Percentiles rank a stretch among this genome's conserved stretches.
These are phyloP conservation scores for Alfaro cultratus DNA, from an alignment of 2,797 vertebrate genomes.

Conservation along the genomic window DNA sequence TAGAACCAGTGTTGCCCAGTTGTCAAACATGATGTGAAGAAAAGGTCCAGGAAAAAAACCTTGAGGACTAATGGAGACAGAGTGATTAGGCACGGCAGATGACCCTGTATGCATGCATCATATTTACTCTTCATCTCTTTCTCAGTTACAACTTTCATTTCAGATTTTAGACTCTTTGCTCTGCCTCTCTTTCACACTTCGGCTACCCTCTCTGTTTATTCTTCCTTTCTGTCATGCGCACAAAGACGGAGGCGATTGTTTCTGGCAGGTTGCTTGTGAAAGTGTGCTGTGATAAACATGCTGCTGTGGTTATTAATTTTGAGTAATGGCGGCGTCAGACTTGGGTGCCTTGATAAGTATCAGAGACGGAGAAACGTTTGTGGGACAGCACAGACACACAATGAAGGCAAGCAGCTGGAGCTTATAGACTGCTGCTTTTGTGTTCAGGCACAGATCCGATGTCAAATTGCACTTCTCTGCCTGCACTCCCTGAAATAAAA, in stretches of 20 bases:
- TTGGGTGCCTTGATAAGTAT: slow-evolving; percentile 84
- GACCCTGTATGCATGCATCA: slow-evolving; percentile 44
- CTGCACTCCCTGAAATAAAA: slow-evolving; percentile 21
- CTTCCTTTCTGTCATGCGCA: slow-evolving; percentile 45
- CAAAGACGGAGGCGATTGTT: slow-evolving; percentile 83
- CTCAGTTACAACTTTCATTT: slow-evolving; percentile 44
- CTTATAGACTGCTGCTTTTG: slow-evolving; percentile 51
- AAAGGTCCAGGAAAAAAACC: slow-evolving; percentile 69
- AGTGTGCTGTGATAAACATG: slow-evolving; percentile 86
- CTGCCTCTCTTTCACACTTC: slow-evolving; percentile 53
- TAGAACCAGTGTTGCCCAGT: slow-evolving; percentile 73
- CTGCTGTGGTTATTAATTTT: slow-evolving; percentile 87
- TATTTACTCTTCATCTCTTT: slow-evolving; percentile 43
- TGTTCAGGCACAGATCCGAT: slow-evolving; percentile 48
- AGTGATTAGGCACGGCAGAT: slow-evolving; percentile 62
- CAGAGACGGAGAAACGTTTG: slow-evolving; percentile 73
- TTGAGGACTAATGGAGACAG: slow-evolving; percentile 49
- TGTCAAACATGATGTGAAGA: slow-evolving; percentile 80
- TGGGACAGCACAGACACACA: slow-evolving; percentile 57
- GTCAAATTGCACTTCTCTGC: slow-evolving; percentile 22
- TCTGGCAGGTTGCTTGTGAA: slow-evolving; percentile 87
- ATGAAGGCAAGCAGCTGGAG: slow-evolving; percentile 73
- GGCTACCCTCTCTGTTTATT: slow-evolving; percentile 41
- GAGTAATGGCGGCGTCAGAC: slow-evolving; percentile 82
- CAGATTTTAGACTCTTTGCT: slow-evolving; percentile 36